Percentiles rank a stretch among this genome's conserved stretches.
Conservation (phyloP, 1,140 invertebrate genomes). For the Carposina sasakii region DNA sequence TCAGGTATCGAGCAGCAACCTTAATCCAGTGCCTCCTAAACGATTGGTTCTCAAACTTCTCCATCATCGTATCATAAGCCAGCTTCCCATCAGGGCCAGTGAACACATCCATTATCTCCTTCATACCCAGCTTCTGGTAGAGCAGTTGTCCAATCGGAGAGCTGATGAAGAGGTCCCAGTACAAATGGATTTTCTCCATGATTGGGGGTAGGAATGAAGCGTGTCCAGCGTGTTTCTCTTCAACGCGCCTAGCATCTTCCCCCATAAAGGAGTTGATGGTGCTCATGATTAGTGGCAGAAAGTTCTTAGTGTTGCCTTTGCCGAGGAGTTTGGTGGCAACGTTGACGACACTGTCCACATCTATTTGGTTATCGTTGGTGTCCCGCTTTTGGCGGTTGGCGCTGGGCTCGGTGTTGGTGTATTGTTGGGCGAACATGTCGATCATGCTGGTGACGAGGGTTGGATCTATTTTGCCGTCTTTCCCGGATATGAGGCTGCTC, state of each 20-base stretch:
- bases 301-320: constrained; percentile 56
- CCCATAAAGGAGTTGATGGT: constrained; percentile 72
- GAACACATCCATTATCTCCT: constrained; percentile 74
- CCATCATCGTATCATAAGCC: constrained; percentile 80
- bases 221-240: constrained; percentile 80
- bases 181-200: constrained; percentile 80
- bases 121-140: constrained; percentile 81
- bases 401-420: constrained; percentile 31
- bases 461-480: constrained; percentile 72
- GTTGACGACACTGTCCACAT: constrained; percentile 74
- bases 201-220: constrained; percentile 82
- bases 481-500: constrained; percentile 68
- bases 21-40: constrained; percentile 85
- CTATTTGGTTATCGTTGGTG: constrained; percentile 42
- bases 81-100: constrained; percentile 78
- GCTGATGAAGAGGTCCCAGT: constrained; percentile 85
- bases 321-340: constrained; percentile 76
- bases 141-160: constrained; percentile 82
- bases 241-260: constrained; percentile 68
- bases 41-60: constrained; percentile 83
- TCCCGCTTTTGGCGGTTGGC: constrained; percentile 33
- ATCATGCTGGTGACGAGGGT: constrained; percentile 72
- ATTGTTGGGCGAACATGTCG: constrained; percentile 65
- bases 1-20: constrained; percentile 80
- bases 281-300: constrained; percentile 78